Conservation (phyloP, 2,888 invertebrate genomes). For the Lobophora halterata region DNA sequence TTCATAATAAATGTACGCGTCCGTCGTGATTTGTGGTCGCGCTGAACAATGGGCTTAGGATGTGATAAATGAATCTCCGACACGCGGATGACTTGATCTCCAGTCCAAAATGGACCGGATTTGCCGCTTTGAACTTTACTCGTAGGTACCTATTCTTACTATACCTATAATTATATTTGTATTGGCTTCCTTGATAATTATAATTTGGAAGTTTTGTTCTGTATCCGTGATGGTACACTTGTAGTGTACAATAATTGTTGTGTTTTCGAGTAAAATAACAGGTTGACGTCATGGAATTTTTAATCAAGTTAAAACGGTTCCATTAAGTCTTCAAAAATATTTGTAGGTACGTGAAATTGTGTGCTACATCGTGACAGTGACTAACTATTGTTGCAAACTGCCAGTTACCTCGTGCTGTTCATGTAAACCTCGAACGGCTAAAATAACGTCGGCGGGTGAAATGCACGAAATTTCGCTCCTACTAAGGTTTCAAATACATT, state of each 20-base stretch:
- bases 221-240: slow-evolving; percentile 4
- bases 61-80: slow-evolving; percentile 44
- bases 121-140: slow-evolving; percentile 3
- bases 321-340: no score
- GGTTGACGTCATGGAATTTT: no score
- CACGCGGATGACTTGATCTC: slow-evolving; percentile 18
- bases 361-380: slow-evolving; percentile 14
- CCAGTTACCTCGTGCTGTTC: slow-evolving; percentile 28
- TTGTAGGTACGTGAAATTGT: no score
- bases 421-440: slow-evolving; percentile 19
- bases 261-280: no score
- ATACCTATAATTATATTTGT: not conserved
- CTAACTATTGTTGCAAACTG: slow-evolving; percentile 14
- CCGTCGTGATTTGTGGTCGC: no score
- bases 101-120: slow-evolving; percentile 25
- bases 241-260: not conserved
- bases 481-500: slow-evolving; percentile 5
- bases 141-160: not conserved
- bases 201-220: slow-evolving; percentile 3
- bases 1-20: slow-evolving; percentile 30
- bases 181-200: slow-evolving; percentile 5
- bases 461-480: slow-evolving; percentile 13
- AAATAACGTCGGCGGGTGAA: slow-evolving; percentile 21
- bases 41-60: slow-evolving; percentile 36
- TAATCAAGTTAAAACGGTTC: no score